Evolutionary conservation across 2,113 vertebrate genomes (phyloP).

Genomic region (Cryptotis parvus): DNA sequence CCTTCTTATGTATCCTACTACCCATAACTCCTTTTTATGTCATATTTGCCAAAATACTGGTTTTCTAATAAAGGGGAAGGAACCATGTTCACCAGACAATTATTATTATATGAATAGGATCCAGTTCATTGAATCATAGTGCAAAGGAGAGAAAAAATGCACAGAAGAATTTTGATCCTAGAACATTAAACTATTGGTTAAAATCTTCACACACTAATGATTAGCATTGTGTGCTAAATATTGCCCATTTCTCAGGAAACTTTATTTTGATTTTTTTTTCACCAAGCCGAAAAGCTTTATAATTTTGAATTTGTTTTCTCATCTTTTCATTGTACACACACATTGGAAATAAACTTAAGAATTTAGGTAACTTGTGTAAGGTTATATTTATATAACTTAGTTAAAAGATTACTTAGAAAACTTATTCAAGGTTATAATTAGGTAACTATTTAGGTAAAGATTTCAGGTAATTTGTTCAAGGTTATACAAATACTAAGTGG

Average conservation of each 20-base stretch:
- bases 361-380: background rate
- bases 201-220: background rate
- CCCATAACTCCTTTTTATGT: background rate
- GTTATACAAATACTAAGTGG: background rate
- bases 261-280: no score
- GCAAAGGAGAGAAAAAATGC: background rate
- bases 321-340: constrained; percentile 8
- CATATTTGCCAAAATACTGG: background rate
- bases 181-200: background rate
- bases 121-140: background rate
- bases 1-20: background rate
- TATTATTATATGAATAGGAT: background rate
- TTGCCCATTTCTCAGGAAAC: background rate
- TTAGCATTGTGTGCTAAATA: background rate
- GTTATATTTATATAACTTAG: background rate
- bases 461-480: background rate
- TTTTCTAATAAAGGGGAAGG: background rate
- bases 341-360: background rate
- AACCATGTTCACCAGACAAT: background rate
- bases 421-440: background rate
- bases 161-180: background rate
- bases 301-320: no score
- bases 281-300: background rate
- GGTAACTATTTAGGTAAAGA: background rate
- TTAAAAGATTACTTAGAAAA: no score